Percentiles rank a stretch among this genome's conserved stretches.
These are phyloP conservation scores for Eledone cirrhosa DNA, from an alignment of 2,888 invertebrate species.

Conservation along the genomic window DNA sequence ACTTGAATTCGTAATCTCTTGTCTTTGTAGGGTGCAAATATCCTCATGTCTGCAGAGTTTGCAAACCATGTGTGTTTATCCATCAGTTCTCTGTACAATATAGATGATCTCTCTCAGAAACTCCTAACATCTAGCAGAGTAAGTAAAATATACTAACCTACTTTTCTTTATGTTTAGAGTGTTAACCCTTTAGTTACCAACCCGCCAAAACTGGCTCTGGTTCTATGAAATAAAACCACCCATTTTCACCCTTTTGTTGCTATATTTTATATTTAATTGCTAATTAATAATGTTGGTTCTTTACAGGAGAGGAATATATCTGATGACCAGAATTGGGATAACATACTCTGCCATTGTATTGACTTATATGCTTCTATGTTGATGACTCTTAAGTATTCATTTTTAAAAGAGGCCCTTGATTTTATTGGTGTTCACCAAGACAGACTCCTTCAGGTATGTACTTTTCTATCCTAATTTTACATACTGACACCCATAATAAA, in stretches of 20 bases:
- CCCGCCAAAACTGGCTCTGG: too few relatives aligned
- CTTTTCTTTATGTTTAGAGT: background rate
- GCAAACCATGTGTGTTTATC: slow-evolving; percentile 18
- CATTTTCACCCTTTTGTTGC: too few relatives aligned
- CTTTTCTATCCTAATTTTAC: too few relatives aligned
- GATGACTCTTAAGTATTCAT: slow-evolving; percentile 59
- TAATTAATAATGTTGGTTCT: background rate
- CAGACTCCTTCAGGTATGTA: slow-evolving; percentile 44
- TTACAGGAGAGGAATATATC: slow-evolving; percentile 18
- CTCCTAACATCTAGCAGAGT: background rate
- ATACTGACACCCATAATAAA: too few relatives aligned
- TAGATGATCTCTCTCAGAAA: slow-evolving; percentile 15
- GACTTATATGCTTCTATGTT: slow-evolving; percentile 61
- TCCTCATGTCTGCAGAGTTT: slow-evolving; percentile 14
- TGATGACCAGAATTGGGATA: slow-evolving; percentile 44
- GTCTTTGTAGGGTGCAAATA: slow-evolving; percentile 17
- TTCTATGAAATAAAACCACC: too few relatives aligned
- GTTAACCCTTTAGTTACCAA: background rate
- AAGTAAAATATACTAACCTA: background rate
- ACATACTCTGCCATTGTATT: slow-evolving; percentile 60
- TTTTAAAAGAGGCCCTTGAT: slow-evolving; percentile 65
- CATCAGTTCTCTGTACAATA: slow-evolving; percentile 13
- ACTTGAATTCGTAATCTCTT: too few relatives aligned
- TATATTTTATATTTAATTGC: too few relatives aligned
- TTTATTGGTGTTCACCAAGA: slow-evolving; percentile 67